Conservation (phyloP, 2,797 vertebrate species). For the Trematomus bernacchii region DNA sequence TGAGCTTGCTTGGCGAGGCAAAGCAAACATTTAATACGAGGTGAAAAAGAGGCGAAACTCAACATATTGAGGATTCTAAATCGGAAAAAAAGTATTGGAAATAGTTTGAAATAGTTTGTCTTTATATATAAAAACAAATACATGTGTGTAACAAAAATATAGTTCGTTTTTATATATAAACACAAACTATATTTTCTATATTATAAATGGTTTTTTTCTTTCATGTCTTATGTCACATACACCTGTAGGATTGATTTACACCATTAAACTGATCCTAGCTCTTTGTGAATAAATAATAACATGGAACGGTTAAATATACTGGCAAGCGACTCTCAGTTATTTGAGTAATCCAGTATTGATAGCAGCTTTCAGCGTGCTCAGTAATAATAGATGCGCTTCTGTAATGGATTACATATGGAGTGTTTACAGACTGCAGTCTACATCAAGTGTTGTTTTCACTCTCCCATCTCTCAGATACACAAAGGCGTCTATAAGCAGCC, state of each 20-base stretch:
- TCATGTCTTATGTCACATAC: slow-evolving; percentile 4
- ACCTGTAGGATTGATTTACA: slow-evolving; percentile 17
- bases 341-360: slow-evolving; percentile 43
- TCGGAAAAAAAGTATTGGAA: slow-evolving; percentile 16
- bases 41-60: slow-evolving; percentile 25
- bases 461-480: slow-evolving; percentile 10
- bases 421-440: not conserved
- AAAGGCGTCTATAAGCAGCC: slow-evolving; percentile 26
- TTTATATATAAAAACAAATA: too few relatives aligned
- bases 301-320: slow-evolving; percentile 27
- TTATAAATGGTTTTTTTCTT: not conserved
- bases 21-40: slow-evolving; percentile 18
- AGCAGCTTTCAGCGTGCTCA: slow-evolving; percentile 20
- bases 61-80: slow-evolving; percentile 6
- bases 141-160: too few relatives aligned
- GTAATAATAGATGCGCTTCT: slow-evolving; percentile 25
- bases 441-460: slow-evolving; percentile 31
- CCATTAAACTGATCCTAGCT: slow-evolving; percentile 5
- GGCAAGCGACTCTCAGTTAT: not conserved
- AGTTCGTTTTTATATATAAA: too few relatives aligned
- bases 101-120: not conserved
- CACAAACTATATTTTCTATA: too few relatives aligned
- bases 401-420: slow-evolving; percentile 24
- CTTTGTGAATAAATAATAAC: slow-evolving; percentile 43
- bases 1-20: too few relatives aligned